These are phyloP conservation scores for Steromphala cineraria DNA, from an alignment of 2,888 invertebrate genomes.

Conservation along the genomic window DNA sequence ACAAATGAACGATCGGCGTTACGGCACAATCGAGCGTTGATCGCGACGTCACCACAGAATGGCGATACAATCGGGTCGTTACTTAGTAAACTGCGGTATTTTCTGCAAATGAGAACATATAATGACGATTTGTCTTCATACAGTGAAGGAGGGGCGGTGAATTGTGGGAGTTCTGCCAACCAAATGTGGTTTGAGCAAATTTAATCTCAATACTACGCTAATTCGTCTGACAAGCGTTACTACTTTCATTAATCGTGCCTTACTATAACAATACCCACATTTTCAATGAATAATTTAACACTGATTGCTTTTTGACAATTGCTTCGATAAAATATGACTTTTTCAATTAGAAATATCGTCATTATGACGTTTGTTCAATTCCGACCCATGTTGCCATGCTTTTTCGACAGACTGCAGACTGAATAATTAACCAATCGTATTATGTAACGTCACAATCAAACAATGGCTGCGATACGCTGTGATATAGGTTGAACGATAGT, in stretches of 20 bases:
- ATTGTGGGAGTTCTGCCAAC: neutral
- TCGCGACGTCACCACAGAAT: neutral
- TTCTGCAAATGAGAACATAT: constrained; percentile 9
- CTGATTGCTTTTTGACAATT: constrained; percentile 4
- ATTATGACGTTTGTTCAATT: neutral
- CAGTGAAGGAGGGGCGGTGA: neutral
- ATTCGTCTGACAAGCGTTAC: neutral
- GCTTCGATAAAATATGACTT: neutral
- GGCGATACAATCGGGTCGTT: neutral
- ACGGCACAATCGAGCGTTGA: neutral
- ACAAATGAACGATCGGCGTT: neutral
- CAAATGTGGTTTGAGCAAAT: constrained; percentile 9
- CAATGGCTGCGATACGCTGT: no score
- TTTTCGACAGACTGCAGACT: neutral
- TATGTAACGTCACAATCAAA: no score
- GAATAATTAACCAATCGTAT: no score
- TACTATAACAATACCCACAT: constrained; percentile 9
- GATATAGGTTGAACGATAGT: no score
- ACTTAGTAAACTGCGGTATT: constrained; percentile 9
- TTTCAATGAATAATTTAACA: constrained; percentile 4
- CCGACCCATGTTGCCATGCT: neutral
- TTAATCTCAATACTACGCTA: constrained; percentile 6
- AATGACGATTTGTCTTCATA: neutral
- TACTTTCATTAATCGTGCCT: neutral
- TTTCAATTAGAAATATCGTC: neutral